Evolutionary conservation across 2,113 vertebrate species (phyloP).

Genomic region (Notothenia rossii): DNA sequence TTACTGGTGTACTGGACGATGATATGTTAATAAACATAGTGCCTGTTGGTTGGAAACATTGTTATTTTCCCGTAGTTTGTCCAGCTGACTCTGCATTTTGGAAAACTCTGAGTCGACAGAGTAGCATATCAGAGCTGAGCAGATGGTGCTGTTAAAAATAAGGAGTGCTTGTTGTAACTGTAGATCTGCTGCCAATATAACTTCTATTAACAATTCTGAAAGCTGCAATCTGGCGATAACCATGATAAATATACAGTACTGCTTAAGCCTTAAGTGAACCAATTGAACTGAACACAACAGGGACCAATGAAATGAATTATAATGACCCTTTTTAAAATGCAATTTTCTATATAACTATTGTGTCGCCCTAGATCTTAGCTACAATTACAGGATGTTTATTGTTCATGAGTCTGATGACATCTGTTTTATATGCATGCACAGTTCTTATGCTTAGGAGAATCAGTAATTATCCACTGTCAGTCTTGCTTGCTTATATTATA

Average conservation of each 20-base stretch:
- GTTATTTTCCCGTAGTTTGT: constrained; percentile 4
- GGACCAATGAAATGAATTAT: too few relatives aligned
- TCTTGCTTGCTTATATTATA: background rate
- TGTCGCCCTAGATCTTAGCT: background rate
- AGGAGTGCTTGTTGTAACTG: constrained; percentile 16
- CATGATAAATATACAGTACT: too few relatives aligned
- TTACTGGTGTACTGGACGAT: background rate
- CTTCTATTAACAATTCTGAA: background rate
- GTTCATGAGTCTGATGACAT: background rate
- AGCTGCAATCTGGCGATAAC: too few relatives aligned
- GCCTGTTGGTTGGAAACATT: background rate
- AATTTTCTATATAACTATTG: too few relatives aligned
- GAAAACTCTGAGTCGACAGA: background rate
- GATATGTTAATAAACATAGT: background rate
- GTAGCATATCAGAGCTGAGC: constrained; percentile 20
- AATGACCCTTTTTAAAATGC: too few relatives aligned
- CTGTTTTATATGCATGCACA: background rate
- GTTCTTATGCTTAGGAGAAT: too few relatives aligned
- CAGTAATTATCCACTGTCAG: background rate
- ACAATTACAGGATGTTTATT: background rate
- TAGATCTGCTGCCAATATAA: background rate
- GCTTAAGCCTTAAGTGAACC: too few relatives aligned
- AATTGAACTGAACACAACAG: too few relatives aligned
- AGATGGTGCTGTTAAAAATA: constrained; percentile 35
- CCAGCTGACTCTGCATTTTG: background rate